Base-by-base conservation (phyloP, 2,113 vertebrate species). In the Columba janthina region DNA sequence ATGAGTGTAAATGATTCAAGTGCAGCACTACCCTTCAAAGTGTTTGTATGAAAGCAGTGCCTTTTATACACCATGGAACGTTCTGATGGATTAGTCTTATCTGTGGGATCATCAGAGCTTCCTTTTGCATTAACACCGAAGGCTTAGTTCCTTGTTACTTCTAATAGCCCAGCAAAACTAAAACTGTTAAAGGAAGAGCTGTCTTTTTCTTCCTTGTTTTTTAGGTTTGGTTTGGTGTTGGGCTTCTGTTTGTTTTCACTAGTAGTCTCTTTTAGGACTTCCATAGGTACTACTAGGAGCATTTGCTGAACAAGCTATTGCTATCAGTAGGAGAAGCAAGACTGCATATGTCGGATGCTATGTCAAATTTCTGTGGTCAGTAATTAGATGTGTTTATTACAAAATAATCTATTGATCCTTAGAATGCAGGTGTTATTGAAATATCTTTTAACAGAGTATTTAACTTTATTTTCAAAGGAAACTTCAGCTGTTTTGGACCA, bases 11-110 rank as follows among this genome's bases (percentile, higher is more conserved):
- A 64, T 21, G n/a, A 40, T n/a, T 65, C 3, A 38, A 75, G 42
- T 38, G 6, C 15, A 56, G 62, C 0, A 0, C 57, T 64, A 1
- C 12, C 21, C 51, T 44, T 76, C 51, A 34, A 12, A 77, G 34
- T 44, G n/a, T 32, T 60, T 44, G 12, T 66, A 13, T 38, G 8
- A 70, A 72, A 50, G 36, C 21, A 34, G 62, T 29, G 40, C 9
- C 7, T 81, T 70, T 70, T 75, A 19, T 77, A 25, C 16, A 26
- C 9, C 4, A 1, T 29, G 34, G 36, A 36, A 32, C 50, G 2
- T 82, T 60, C 66, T 44, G 65, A 29, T 2, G 4, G 46, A 51
- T 10, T 38, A 26, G 32, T 81, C 60, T 26, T 18, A 50, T 3
- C 24, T 44, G 10, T 57, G 32, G 34, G 19, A 31, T 76, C n/a